Conservation (phyloP, 1,140 invertebrate species). For the Neotoxoptera formosana region DNA sequence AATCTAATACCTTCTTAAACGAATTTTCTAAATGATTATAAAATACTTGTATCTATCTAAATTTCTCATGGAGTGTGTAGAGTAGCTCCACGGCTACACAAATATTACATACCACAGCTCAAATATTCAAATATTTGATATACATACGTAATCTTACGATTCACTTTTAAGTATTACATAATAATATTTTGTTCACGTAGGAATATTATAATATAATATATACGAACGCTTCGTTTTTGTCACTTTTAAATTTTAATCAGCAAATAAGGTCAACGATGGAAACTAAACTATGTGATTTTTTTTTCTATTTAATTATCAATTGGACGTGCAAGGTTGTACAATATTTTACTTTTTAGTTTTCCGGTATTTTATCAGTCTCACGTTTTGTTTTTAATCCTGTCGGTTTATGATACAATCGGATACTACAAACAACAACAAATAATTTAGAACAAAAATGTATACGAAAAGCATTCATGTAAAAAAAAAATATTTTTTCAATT, state of each 20-base stretch:
- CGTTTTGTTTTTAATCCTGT: slow-evolving; percentile 46
- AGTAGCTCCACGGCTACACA: background rate
- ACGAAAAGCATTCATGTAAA: background rate
- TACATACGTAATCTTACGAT: slow-evolving; percentile 13
- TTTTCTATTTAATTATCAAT: slow-evolving; percentile 30
- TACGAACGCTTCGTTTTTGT: slow-evolving; percentile 21
- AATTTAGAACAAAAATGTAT: background rate
- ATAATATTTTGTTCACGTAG: slow-evolving; percentile 24
- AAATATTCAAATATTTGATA: slow-evolving; percentile 22
- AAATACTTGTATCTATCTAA: background rate
- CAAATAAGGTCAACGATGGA: slow-evolving; percentile 40
- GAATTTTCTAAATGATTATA: background rate
- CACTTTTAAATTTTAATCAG: slow-evolving; percentile 28
- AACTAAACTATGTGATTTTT: slow-evolving; percentile 29
- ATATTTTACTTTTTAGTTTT: slow-evolving; percentile 39
- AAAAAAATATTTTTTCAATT: background rate
- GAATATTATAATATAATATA: background rate
- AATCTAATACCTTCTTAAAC: background rate
- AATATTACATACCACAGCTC: background rate
- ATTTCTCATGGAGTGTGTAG: background rate
- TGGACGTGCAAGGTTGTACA: slow-evolving; percentile 38
- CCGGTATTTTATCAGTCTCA: slow-evolving; percentile 46
- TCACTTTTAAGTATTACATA: slow-evolving; percentile 2
- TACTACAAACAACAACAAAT: slow-evolving; percentile 44
- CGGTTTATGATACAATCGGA: slow-evolving; percentile 27